Percentiles rank a stretch among this genome's conserved stretches.
Evolutionary conservation across 2,797 vertebrate genomes (phyloP).

Genomic region (Valencia hispanica): DNA sequence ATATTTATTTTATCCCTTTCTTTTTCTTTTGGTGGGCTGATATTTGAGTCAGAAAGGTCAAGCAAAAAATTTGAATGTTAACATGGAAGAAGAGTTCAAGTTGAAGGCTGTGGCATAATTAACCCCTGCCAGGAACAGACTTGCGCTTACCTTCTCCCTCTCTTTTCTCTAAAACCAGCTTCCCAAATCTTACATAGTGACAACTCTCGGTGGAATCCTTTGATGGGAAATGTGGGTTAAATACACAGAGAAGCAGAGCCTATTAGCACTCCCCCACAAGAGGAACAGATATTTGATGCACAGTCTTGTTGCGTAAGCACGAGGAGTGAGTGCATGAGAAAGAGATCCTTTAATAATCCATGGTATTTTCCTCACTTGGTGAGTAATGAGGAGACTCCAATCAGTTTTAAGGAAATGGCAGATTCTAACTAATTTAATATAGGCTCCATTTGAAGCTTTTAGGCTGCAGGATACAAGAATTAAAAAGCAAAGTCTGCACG

Average conservation of each 20-base stretch:
- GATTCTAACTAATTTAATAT: conserved; percentile 41
- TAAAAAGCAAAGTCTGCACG: conserved; percentile 6
- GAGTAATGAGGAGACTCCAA: conserved; percentile 48
- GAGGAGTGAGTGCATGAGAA: conserved; percentile 59
- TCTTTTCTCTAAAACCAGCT: conserved; percentile 50
- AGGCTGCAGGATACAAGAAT: conserved; percentile 13
- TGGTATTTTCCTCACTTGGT: conserved; percentile 67
- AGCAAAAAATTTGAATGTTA: conserved; percentile 31
- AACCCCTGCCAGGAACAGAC: conserved; percentile 53
- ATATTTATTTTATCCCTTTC: conserved; percentile 2
- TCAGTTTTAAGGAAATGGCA: conserved; percentile 66
- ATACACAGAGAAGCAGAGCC: conserved; percentile 77
- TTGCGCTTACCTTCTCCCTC: conserved; percentile 45
- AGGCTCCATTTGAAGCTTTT: neutral
- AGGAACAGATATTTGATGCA: conserved; percentile 72
- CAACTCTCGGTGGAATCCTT: conserved; percentile 63
- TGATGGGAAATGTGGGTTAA: conserved; percentile 83
- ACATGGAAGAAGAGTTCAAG: conserved; percentile 35
- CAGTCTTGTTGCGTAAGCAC: conserved; percentile 71
- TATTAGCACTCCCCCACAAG: conserved; percentile 74
- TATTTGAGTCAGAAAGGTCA: conserved; percentile 34
- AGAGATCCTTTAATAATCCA: conserved; percentile 71
- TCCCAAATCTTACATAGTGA: conserved; percentile 64
- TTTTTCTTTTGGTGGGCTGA: conserved; percentile 1
- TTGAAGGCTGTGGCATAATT: conserved; percentile 35